Evolutionary conservation across 2,888 invertebrate genomes (phyloP), one percentile per base, ranked within the genome.

Genomic region (Pseudococcus longispinus): DNA sequence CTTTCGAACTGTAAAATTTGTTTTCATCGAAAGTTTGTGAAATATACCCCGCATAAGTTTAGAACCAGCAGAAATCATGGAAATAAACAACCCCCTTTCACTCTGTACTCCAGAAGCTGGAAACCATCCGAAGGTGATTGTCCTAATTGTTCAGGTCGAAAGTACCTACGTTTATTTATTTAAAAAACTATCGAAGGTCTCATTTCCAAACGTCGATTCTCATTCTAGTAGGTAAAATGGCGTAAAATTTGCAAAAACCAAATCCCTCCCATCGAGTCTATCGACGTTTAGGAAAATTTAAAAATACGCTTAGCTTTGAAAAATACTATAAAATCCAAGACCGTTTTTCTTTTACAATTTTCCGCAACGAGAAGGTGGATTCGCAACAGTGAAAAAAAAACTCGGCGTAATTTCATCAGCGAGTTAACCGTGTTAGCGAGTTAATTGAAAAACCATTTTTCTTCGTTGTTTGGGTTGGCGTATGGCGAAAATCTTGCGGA

Each of bases 361-460:
- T 32, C 29, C 74, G 29, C 8, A 74, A 9, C 8, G 37, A 37
- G 37, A 37, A 74, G 15, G 32, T 74, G 74, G 74, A 74, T 18
- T 51, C 60, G n/a, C 5, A 2, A 9, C 42, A 42, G 4, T 23
- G 9, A 37, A 83, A 26, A 46, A 55, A 51, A 83, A 29, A 26
- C 83, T 9, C 26, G 13, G 18, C 29, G 82, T 83, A 83, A 83
- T 83, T 83, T 83, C 51, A 55, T 83, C 51, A n/a, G 42, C 83
- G 77, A 26, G 42, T 80, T 83, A 83, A 83, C 83, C 83, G 18
- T 51, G 51, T 83, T 51, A 51, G 51, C 46, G 26, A 84, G 84
- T 84, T 84, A 83, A 84, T 84, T 84, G 84, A 84, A 84, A 84
- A 84, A 23, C 65, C 60, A 84, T 84, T 84, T 84, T 55, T 84